Evolutionary conservation across 2,888 invertebrate species (phyloP), one percentile per base, ranked within the genome.

Genomic region (Sphaerophoria rueppellii): DNA sequence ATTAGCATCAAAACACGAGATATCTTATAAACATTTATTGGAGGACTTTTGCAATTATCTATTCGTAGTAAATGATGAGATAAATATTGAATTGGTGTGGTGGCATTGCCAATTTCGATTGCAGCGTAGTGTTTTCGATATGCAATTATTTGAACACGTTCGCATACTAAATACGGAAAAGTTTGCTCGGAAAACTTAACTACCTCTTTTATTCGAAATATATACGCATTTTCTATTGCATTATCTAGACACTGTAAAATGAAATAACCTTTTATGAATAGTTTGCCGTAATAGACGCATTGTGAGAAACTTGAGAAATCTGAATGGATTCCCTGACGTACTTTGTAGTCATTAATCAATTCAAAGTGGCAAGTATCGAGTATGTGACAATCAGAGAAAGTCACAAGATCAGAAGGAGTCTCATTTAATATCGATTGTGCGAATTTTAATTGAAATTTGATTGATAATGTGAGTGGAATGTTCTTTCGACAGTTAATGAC

Each of bases 111-210:
- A 32, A 34, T 54, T 54, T 54, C 54, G 11, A 54, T 54, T 54
- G 57, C 7, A 57, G 57, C 32, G 32, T 54, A 54, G 32, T 57
- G 55, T 57, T 57, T 57, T 57, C 35, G 55, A 5, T n/a, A 34
- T 57, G 55, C 9, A 57, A n/a, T 57, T n/a, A 57, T 57, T 34
- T 57, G 0, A 6, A 57, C 55, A 0, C 35, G 55, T n/a, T n/a
- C 5, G n/a, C 55, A 57, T n/a, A 57, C 4, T 9, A 57, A 57
- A 57, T n/a, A 57, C n/a, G 55, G 55, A 57, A 57, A 5, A 3
- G 1, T 4, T 35, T 57, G 9, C 14, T 35, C 34, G 0, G 55
- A 57, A 57, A 57, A 57, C n/a, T 57, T 57, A 3, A 57, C 35
- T 35, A 57, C 11, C 35, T 57, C 55, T 57, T 58, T 14, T 0